Evolutionary conservation across 2,113 vertebrate genomes (phyloP), one percentile per base, ranked within the genome.

Genomic region (Tichodroma muraria): DNA sequence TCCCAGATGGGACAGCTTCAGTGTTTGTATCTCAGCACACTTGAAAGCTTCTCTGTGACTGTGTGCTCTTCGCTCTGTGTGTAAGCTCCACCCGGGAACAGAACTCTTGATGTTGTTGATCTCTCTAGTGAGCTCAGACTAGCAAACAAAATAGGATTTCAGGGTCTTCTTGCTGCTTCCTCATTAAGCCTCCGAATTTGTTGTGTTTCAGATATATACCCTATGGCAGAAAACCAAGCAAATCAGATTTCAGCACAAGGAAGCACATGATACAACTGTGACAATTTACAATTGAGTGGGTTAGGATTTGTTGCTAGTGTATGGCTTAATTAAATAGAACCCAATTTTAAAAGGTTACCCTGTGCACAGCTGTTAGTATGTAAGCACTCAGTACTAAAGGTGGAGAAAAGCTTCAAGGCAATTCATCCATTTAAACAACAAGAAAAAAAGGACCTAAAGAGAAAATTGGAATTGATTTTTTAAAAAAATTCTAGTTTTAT

Each of bases 261-360:
- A 89, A 63, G 45, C 50, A 82, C 64, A 70, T 63, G 65, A 38
- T 79, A 93, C 33, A 83, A 89, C 63, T 73, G 59, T 71, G 93
- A 73, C 89, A 88, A 85, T 96, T 90, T 89, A 52, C 76, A 85
- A 56, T 33, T 82, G 81, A 89, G 87, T 61, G 38, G 63, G 38
- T 85, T 89, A 91, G 47, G 59, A 89, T 93, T 91, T 85, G 71
- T 73, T 85, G 82, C 81, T 40, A 53, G 68, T 15, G 9, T 80
- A 83, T 70, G 54, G 38, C 47, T 95, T 91, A 95, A 96, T 95
- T 89, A 89, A 96, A 96, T 95, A 94, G 90, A 95, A 59, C 20
- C 27, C 38, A 60, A 47, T 94, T 94, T 94, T 89, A 83, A 94
- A 94, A 95, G 89, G 81, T 95, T 93, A 79, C 25, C 60, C 47